Evolutionary conservation across 2,888 invertebrate species (phyloP).

Genomic region (Callyntrura sp.): DNA sequence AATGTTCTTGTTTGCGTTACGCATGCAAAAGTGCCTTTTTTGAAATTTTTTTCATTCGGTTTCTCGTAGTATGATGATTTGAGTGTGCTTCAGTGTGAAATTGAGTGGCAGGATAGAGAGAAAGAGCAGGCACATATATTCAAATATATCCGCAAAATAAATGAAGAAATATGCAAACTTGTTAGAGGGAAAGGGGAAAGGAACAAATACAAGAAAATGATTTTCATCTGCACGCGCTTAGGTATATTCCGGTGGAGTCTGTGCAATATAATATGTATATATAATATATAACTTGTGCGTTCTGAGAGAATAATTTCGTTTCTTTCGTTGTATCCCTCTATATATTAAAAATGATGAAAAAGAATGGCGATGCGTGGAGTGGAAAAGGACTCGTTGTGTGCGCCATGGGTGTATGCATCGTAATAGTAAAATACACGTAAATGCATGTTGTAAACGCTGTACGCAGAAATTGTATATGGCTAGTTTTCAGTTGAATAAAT

Average conservation of each 20-base stretch:
- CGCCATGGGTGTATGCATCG: no score
- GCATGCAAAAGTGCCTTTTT: slow-evolving; percentile 30
- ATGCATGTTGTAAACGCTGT: background rate
- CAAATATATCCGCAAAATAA: background rate
- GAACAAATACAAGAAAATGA: background rate
- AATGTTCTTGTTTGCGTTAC: slow-evolving; percentile 9
- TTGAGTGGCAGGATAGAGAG: background rate
- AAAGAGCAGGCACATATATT: background rate
- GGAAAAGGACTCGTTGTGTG: background rate
- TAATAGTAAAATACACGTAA: no score
- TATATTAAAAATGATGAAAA: slow-evolving; percentile 25
- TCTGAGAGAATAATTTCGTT: background rate
- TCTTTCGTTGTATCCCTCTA: background rate
- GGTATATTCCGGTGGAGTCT: background rate
- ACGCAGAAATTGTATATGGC: background rate
- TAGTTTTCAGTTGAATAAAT: slow-evolving; percentile 23
- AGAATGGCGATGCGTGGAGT: background rate
- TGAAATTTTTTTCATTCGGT: background rate
- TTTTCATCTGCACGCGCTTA: background rate
- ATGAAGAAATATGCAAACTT: slow-evolving; percentile 12
- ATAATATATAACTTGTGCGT: background rate
- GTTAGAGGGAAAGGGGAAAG: background rate
- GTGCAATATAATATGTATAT: no score
- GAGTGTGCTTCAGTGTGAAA: slow-evolving; percentile 15
- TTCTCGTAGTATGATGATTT: background rate